Conservation (phyloP, 2,888 invertebrate species). For the Cephalotes varians region DNA sequence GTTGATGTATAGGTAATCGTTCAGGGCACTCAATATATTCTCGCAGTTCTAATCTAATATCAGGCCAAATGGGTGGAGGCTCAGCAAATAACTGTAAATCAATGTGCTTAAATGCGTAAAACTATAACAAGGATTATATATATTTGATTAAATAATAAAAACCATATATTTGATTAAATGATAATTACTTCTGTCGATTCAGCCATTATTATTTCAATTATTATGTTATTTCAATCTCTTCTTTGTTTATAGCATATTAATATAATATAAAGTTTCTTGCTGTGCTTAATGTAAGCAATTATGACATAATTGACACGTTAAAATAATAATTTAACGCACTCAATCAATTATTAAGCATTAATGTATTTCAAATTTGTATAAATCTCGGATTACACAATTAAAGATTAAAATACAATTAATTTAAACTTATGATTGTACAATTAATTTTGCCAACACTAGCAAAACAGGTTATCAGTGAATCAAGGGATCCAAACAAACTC, state of each 20-base stretch:
- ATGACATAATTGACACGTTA: neutral
- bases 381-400: neutral
- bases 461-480: no score
- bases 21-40: conserved; percentile 90
- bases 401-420: neutral
- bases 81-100: conserved; percentile 84
- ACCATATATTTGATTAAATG: no score
- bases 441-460: neutral
- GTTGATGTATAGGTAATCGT: conserved; percentile 90
- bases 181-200: conserved; percentile 18
- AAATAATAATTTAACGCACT: neutral
- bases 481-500: neutral
- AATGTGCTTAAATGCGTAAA: neutral
- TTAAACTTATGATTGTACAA: neutral
- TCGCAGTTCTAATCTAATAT: conserved; percentile 89
- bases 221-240: no score
- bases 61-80: conserved; percentile 89
- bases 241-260: neutral
- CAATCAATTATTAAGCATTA: neutral
- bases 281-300: neutral
- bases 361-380: neutral
- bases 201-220: neutral
- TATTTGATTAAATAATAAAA: no score
- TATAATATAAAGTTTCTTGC: neutral
- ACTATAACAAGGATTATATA: neutral